Evolutionary conservation across 2,113 vertebrate species (phyloP).

Genomic region (Sus scrofa): DNA sequence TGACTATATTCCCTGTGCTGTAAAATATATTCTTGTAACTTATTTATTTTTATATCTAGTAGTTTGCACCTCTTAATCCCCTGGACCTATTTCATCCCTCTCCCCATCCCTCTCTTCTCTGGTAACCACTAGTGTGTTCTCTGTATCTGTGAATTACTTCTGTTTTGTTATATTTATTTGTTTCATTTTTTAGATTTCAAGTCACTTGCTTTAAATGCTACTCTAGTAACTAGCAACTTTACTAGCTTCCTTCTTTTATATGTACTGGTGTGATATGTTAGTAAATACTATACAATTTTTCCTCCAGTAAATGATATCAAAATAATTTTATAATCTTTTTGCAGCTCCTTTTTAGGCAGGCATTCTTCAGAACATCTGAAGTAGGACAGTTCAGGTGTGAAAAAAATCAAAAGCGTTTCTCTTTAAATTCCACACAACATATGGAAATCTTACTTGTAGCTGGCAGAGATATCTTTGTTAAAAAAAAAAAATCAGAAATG

Average conservation of each 20-base stretch:
- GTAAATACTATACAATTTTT: constrained; percentile 61
- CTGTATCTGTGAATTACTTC: background rate
- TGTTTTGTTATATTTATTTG: background rate
- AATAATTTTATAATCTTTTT: constrained; percentile 60
- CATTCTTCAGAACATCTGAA: constrained; percentile 55
- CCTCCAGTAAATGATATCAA: constrained; percentile 39
- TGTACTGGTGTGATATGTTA: constrained; percentile 11
- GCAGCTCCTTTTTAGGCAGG: constrained; percentile 55
- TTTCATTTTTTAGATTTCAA: background rate
- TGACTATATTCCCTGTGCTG: background rate
- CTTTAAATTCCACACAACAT: constrained; percentile 63
- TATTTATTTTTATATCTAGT: background rate
- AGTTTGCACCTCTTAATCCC: background rate
- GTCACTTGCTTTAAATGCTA: background rate
- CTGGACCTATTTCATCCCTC: background rate
- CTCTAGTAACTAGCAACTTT: background rate
- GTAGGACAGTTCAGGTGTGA: constrained; percentile 46
- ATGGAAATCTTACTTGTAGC: constrained; percentile 54
- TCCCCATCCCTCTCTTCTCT: background rate
- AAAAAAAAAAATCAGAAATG: background rate
- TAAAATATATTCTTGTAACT: background rate
- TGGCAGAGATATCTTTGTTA: constrained; percentile 6
- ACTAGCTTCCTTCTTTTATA: background rate
- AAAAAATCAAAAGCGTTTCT: constrained; percentile 49
- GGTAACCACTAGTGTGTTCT: background rate